These are phyloP conservation scores for Corythucha ciliata DNA, from an alignment of 2,888 invertebrate species.

Conservation along the genomic window DNA sequence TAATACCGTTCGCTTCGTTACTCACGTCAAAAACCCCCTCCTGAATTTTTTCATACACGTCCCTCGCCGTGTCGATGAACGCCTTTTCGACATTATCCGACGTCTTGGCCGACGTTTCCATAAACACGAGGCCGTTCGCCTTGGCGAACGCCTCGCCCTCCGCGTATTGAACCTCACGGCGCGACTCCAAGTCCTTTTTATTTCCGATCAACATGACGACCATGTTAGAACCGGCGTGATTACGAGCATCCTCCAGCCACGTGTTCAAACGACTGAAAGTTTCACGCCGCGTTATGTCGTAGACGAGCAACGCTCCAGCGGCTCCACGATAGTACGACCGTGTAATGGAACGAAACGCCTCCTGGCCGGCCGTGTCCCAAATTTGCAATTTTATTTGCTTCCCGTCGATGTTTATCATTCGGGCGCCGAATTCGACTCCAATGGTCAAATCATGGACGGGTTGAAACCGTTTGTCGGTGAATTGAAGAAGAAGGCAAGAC, in stretches of 20 bases:
- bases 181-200: constrained; percentile 96
- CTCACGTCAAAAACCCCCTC: constrained; percentile 99
- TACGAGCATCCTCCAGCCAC: constrained; percentile 98
- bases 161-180: constrained; percentile 96
- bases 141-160: constrained; percentile 99
- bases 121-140: constrained; percentile 97
- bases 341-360: constrained; percentile 90
- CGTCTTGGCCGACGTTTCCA: constrained; percentile 99
- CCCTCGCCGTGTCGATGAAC: constrained; percentile 98
- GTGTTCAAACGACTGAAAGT: constrained; percentile 99
- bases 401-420: constrained; percentile 99
- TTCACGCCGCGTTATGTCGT: constrained; percentile 97
- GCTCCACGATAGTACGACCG: constrained; percentile 78
- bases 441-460: constrained; percentile 98
- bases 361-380: constrained; percentile 90
- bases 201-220: constrained; percentile 99
- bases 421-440: constrained; percentile 97
- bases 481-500: constrained; percentile 96
- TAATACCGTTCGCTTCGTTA: constrained; percentile 99
- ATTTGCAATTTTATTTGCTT: constrained; percentile 99
- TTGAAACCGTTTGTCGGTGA: constrained; percentile 99
- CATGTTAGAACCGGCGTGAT: constrained; percentile 99
- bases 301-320: constrained; percentile 95
- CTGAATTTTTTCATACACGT: constrained; percentile 99
- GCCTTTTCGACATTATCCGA: constrained; percentile 99